Conservation (phyloP, 2,113 vertebrate species). For the Sylvia atricapilla region DNA sequence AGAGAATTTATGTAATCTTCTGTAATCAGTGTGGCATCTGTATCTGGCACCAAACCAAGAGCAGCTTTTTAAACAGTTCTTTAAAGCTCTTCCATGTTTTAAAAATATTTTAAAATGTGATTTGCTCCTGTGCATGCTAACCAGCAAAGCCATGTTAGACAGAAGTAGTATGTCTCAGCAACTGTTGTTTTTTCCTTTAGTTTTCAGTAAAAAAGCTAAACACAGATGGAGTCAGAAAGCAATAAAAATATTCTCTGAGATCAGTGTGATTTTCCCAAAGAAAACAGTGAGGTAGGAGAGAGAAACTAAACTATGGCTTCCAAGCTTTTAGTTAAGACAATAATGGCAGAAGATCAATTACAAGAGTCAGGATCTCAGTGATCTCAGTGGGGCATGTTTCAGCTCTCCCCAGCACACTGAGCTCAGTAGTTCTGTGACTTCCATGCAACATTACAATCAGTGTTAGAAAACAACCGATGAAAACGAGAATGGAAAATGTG, state of each 20-base stretch:
- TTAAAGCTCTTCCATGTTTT: constrained; percentile 21
- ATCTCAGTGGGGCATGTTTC: background rate
- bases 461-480: background rate
- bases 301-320: background rate
- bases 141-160: background rate
- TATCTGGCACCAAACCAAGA: constrained; percentile 41
- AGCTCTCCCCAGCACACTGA: background rate
- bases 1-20: constrained; percentile 38
- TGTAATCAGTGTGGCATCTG: constrained; percentile 40
- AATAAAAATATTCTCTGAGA: background rate
- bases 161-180: background rate
- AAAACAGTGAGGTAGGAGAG: background rate
- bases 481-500: background rate
- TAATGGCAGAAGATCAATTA: background rate
- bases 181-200: background rate
- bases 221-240: background rate
- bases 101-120: constrained; percentile 5
- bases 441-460: background rate
- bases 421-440: background rate
- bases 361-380: background rate
- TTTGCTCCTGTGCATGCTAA: constrained; percentile 2
- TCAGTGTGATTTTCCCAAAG: background rate
- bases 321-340: background rate
- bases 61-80: constrained; percentile 26
- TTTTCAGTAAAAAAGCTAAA: background rate